Percentiles rank a stretch among this genome's conserved stretches.
Evolutionary conservation across 2,113 vertebrate species (phyloP).

Genomic region (Redunca redunca): DNA sequence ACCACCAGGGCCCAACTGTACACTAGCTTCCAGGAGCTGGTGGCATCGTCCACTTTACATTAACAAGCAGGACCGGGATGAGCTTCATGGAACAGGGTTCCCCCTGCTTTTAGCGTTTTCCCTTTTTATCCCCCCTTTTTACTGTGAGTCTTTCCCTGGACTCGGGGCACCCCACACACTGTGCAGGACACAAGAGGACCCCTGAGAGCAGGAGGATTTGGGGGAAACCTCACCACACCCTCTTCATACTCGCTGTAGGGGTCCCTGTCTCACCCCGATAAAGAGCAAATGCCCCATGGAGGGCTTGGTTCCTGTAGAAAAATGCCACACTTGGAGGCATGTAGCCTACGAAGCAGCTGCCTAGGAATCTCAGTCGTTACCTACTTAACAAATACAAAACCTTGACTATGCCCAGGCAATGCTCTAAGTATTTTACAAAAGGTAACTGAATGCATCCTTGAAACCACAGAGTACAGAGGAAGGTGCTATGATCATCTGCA

Average conservation of each 20-base stretch:
- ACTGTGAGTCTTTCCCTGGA: not conserved
- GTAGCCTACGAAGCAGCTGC: rapidly evolving
- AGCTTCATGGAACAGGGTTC: not conserved
- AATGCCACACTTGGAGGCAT: not conserved
- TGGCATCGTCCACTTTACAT: rapidly evolving
- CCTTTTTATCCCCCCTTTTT: rapidly evolving
- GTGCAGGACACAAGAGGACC: not conserved
- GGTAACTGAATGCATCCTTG: not conserved
- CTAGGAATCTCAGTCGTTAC: not conserved
- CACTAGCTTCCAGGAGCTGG: too few species aligned
- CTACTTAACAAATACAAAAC: not conserved
- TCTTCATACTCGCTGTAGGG: not conserved
- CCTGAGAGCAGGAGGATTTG: not conserved
- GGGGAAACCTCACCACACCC: not conserved
- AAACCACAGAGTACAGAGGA: not conserved
- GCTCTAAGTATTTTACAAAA: not conserved
- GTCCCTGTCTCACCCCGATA: not conserved
- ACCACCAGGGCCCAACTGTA: rapidly evolving
- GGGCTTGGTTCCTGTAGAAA: not conserved
- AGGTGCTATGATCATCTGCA: not conserved
- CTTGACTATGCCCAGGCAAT: not conserved
- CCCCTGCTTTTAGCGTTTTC: not conserved
- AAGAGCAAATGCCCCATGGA: not conserved
- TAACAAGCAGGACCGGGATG: too few species aligned
- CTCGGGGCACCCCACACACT: not conserved